Evolutionary conservation across 2,113 vertebrate species (phyloP).

Genomic region (Leiothrix lutea): DNA sequence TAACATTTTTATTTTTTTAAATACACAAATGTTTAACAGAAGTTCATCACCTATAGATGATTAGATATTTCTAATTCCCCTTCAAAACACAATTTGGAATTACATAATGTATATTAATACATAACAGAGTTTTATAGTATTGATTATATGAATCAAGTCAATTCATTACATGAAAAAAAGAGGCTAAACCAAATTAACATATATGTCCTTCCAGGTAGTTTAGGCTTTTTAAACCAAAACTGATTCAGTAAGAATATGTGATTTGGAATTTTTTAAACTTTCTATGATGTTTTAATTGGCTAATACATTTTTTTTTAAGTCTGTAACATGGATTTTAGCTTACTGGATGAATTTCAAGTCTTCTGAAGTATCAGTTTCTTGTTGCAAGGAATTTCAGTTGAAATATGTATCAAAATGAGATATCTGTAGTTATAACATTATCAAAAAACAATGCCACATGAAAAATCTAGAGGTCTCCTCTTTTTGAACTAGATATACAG

Average conservation of each 20-base stretch:
- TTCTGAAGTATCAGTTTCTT: neutral
- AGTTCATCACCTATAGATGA: neutral
- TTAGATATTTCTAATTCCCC: neutral
- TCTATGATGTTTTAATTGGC: neutral
- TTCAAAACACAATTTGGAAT: neutral
- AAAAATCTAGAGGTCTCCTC: neutral
- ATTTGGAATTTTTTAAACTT: neutral
- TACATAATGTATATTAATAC: fast-evolving
- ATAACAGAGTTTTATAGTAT: neutral
- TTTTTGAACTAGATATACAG: neutral
- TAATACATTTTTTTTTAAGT: neutral
- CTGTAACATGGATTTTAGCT: neutral
- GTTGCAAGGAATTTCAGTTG: neutral
- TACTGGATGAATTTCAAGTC: neutral
- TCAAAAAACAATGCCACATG: neutral
- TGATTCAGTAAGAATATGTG: neutral
- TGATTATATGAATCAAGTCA: neutral
- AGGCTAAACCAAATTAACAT: neutral
- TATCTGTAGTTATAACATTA: neutral
- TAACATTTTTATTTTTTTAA: neutral
- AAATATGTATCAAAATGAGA: neutral
- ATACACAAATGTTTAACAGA: neutral
- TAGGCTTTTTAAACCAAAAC: neutral
- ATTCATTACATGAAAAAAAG: neutral
- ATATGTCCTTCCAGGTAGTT: neutral